Percentiles rank a stretch among this genome's conserved stretches.
phyloP scores from a whole-genome alignment of 1,140 invertebrate species.

The Pygmarrhopalites habei region DNA sequence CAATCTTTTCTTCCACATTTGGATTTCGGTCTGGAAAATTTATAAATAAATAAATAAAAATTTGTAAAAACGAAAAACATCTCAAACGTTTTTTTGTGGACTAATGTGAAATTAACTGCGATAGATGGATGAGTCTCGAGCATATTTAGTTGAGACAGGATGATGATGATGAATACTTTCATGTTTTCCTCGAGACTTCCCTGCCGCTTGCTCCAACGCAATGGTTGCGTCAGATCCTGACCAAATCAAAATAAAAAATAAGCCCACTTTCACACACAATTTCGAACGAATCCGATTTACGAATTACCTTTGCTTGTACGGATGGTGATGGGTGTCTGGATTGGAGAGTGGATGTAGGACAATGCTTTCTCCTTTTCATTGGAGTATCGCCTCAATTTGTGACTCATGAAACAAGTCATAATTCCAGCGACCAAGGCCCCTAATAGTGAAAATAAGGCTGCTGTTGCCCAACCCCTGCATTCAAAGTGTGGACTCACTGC shows the following conservation, averaged over 20 bases:
- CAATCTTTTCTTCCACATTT: too few species aligned
- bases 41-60: too few species aligned
- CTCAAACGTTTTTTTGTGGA: too few species aligned
- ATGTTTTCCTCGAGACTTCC: neutral
- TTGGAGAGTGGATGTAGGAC: slow-evolving; percentile 12
- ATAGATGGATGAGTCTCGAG: slow-evolving; percentile 34
- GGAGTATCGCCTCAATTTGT: slow-evolving; percentile 13
- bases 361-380: slow-evolving; percentile 20
- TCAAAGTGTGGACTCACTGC: slow-evolving; percentile 23
- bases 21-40: too few species aligned
- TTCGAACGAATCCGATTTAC: too few species aligned
- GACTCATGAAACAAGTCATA: slow-evolving; percentile 31
- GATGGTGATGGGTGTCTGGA: slow-evolving; percentile 14
- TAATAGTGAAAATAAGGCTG: slow-evolving; percentile 19
- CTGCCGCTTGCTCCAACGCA: neutral
- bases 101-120: too few species aligned
- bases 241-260: neutral
- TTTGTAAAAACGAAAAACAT: too few species aligned
- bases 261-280: too few species aligned
- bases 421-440: slow-evolving; percentile 23
- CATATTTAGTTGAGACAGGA: slow-evolving; percentile 27
- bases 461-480: slow-evolving; percentile 35
- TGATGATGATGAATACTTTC: slow-evolving; percentile 18
- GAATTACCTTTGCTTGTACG: slow-evolving; percentile 8
- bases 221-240: slow-evolving; percentile 2